These are phyloP conservation scores for Clarias gariepinus DNA, from an alignment of 2,113 vertebrate genomes.

Conservation along the genomic window DNA sequence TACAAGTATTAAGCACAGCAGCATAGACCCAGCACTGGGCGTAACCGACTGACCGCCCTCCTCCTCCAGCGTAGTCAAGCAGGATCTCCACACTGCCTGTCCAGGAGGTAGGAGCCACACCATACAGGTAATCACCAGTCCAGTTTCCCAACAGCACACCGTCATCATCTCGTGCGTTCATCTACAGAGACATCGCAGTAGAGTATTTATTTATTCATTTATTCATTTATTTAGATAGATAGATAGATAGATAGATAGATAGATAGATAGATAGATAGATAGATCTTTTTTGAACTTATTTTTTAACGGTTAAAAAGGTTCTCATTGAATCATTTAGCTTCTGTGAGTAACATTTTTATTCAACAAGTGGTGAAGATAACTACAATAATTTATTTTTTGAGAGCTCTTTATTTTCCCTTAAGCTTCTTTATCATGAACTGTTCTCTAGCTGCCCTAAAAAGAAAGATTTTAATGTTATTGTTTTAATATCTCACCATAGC, in stretches of 20 bases:
- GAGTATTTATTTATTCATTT: background rate
- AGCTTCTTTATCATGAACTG: background rate
- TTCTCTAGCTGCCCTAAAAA: background rate
- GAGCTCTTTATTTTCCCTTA: background rate
- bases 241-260: background rate
- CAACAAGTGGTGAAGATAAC: background rate
- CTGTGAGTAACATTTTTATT: background rate
- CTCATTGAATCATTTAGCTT: background rate
- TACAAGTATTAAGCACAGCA: slow-evolving; percentile 94
- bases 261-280: background rate
- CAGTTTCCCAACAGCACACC: slow-evolving; percentile 90
- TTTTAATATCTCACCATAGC: slow-evolving; percentile 81
- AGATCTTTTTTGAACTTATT: too few species aligned
- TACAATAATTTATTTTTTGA: background rate
- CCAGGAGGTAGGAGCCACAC: slow-evolving; percentile 92
- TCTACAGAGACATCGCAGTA: slow-evolving; percentile 61
- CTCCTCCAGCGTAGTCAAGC: slow-evolving; percentile 75
- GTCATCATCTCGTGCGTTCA: slow-evolving; percentile 87
- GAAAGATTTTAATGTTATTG: background rate
- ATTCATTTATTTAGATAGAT: background rate
- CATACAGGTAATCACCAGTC: slow-evolving; percentile 83
- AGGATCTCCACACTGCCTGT: slow-evolving; percentile 94
- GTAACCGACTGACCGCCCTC: slow-evolving; percentile 77
- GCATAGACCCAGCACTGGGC: slow-evolving; percentile 98
- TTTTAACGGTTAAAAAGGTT: too few species aligned